These are phyloP conservation scores for Quadriops clusia DNA, from an alignment of 2,888 invertebrate genomes.

Conservation along the genomic window DNA sequence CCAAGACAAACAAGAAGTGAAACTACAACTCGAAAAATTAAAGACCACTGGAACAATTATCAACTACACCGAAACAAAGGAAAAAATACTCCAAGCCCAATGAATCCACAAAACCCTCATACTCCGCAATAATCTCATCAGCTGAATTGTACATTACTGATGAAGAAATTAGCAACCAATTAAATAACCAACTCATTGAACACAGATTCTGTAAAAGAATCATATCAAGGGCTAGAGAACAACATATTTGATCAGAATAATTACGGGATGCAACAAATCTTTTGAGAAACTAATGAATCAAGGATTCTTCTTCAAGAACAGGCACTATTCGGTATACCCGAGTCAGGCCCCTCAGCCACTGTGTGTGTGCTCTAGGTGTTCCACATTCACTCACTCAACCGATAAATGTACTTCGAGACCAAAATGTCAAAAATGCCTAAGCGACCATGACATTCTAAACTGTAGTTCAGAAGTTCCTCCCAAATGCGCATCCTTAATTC, in stretches of 20 bases:
- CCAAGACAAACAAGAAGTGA: no score
- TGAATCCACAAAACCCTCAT: background rate
- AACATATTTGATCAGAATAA: constrained; percentile 1
- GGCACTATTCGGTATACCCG: background rate
- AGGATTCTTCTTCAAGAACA: constrained; percentile 2
- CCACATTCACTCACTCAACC: background rate
- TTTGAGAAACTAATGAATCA: constrained; percentile 3
- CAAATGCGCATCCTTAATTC: no score
- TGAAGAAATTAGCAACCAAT: background rate
- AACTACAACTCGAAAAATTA: no score
- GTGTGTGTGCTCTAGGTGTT: background rate
- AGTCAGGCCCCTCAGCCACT: constrained; percentile 1
- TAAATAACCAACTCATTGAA: background rate
- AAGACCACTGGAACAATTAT: no score
- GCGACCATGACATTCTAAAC: no score
- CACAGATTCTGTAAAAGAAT: constrained; percentile 6
- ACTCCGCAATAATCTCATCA: background rate
- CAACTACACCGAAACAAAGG: no score
- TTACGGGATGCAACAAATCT: constrained; percentile 1
- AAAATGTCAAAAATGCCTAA: no score
- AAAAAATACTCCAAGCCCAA: no score
- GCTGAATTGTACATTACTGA: constrained; percentile 3
- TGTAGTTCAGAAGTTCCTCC: no score
- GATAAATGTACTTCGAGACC: background rate
- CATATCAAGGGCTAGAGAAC: background rate